Evolutionary conservation across 2,113 vertebrate species (phyloP).

Genomic region (Sardina pilchardus): DNA sequence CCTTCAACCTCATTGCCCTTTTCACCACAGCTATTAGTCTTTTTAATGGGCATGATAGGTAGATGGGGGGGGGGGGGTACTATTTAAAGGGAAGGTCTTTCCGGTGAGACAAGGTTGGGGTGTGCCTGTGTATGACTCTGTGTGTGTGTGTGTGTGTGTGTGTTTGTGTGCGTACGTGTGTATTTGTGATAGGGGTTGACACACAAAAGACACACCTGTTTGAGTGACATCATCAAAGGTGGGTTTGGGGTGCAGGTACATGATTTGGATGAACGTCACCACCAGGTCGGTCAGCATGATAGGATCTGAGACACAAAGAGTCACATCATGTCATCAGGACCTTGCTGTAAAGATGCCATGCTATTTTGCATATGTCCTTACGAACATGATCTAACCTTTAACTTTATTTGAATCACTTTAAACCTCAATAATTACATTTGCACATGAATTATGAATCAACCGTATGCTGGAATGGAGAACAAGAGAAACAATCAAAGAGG

Average conservation of each 20-base stretch:
- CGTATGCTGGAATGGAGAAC: background rate
- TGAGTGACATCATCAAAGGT: slow-evolving; percentile 48
- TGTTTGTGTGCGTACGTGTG: slow-evolving; percentile 13
- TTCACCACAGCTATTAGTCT: background rate
- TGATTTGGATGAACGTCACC: slow-evolving; percentile 80
- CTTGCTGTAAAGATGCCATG: background rate
- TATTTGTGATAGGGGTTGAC: background rate
- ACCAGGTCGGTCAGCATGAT: slow-evolving; percentile 81
- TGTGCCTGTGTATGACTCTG: background rate
- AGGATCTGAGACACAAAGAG: slow-evolving; percentile 65
- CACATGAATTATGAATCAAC: background rate
- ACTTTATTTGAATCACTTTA: too few species aligned
- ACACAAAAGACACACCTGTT: slow-evolving; percentile 74
- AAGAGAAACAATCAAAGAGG: background rate
- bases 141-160: background rate
- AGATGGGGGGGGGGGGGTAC: background rate
- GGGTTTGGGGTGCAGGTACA: slow-evolving; percentile 81
- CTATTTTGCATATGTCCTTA: background rate
- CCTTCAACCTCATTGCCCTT: background rate
- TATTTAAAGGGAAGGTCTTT: background rate
- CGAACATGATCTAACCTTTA: background rate
- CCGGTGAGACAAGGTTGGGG: background rate
- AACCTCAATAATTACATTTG: background rate
- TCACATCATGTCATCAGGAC: background rate
- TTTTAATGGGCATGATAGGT: background rate